Conservation (phyloP, 2,797 vertebrate species). For the Monodelphis domestica region DNA sequence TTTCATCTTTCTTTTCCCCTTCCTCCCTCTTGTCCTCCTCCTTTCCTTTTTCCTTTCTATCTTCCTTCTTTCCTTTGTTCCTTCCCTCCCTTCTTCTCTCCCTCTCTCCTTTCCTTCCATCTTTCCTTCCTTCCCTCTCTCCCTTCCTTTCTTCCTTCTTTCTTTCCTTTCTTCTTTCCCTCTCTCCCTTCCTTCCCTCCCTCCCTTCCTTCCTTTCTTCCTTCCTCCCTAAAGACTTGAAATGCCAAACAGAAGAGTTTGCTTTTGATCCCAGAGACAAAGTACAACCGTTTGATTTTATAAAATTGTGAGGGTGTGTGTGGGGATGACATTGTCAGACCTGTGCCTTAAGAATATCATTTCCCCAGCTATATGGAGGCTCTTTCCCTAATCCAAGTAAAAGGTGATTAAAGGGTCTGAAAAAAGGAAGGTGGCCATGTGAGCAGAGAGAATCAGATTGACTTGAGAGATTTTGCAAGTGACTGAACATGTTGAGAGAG, state of each 20-base stretch:
- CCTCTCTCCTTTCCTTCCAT: too few relatives aligned
- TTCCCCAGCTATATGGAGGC: background rate
- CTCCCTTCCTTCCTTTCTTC: too few relatives aligned
- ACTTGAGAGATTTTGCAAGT: background rate
- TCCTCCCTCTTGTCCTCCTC: too few relatives aligned
- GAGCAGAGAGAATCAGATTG: background rate
- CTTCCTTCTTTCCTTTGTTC: too few relatives aligned
- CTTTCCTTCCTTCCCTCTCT: too few relatives aligned
- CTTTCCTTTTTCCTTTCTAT: too few relatives aligned
- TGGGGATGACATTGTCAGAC: too few relatives aligned
- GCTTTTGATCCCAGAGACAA: background rate
- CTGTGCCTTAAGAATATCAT: background rate
- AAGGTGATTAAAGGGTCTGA: background rate
- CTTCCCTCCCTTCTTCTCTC: too few relatives aligned
- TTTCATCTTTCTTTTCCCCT: too few relatives aligned
- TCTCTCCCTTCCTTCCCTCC: accelerated
- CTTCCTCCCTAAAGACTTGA: background rate
- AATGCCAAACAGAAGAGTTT: background rate
- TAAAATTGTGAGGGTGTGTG: background rate
- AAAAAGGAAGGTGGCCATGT: too few relatives aligned
- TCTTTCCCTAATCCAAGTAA: background rate
- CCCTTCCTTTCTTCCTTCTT: background rate
- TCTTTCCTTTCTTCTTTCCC: accelerated
- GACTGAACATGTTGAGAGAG: background rate
- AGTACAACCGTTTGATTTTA: background rate